Evolutionary conservation across 2,797 vertebrate genomes (phyloP).

Genomic region (Stomatorhinus walkeri): DNA sequence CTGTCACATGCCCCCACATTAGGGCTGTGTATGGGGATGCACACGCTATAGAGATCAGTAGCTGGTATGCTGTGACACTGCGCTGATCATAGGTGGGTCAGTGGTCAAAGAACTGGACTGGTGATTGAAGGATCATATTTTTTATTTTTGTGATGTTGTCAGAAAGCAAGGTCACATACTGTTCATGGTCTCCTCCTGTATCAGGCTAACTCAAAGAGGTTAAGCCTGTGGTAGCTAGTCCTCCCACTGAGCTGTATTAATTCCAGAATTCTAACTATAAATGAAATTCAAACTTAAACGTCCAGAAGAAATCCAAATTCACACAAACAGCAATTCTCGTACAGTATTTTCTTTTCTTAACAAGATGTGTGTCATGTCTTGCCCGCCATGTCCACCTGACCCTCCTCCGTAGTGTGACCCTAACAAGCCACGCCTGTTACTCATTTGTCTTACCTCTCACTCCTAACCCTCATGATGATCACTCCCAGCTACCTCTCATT

Average conservation of each 20-base stretch:
- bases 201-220: background rate
- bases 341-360: background rate
- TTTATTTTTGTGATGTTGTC: background rate
- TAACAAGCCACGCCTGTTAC: background rate
- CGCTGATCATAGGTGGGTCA: background rate
- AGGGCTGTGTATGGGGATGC: background rate
- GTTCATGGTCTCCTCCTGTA: background rate
- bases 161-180: background rate
- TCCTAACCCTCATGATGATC: background rate
- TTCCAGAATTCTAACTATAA: background rate
- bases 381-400: background rate
- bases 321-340: background rate
- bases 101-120: background rate
- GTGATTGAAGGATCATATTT: background rate
- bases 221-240: background rate
- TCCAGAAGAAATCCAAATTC: background rate
- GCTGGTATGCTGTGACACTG: background rate
- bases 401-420: background rate
- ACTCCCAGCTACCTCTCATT: background rate
- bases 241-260: background rate
- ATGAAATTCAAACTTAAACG: background rate
- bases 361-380: background rate
- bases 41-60: background rate
- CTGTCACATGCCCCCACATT: background rate
- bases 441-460: background rate